These are phyloP conservation scores for Rhinolophus ferrumequinum DNA, from an alignment of 2,113 vertebrate species.

Conservation along the genomic window DNA sequence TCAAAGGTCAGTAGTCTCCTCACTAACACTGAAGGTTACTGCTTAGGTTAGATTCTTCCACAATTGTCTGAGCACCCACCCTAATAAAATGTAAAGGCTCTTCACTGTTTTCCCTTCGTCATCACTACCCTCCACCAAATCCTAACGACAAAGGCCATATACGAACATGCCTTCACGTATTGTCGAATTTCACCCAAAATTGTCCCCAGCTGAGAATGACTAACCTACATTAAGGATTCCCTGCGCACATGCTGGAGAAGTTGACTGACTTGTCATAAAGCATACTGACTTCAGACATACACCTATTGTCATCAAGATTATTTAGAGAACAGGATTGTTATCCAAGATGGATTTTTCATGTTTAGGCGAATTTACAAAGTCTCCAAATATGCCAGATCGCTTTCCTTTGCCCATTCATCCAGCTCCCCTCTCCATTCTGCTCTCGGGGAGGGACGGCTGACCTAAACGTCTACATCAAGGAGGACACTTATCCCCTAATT, in stretches of 20 bases:
- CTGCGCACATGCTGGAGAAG: conserved; percentile 2
- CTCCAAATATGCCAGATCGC: not conserved
- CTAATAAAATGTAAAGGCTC: not conserved
- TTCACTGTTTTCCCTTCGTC: not conserved
- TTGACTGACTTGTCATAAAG: conserved; percentile 21
- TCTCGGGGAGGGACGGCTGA: not conserved
- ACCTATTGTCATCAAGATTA: not conserved
- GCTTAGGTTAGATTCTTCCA: conserved; percentile 1
- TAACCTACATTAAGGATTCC: not conserved
- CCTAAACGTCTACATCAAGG: not conserved
- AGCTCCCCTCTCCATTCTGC: not conserved
- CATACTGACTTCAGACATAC: not conserved
- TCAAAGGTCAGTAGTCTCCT: conserved; percentile 3
- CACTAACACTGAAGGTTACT: not conserved
- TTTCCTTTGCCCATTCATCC: not conserved
- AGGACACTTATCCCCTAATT: not conserved
- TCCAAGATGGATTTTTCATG: not conserved
- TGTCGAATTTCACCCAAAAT: not conserved
- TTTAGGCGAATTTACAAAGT: conserved; percentile 4
- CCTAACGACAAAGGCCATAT: not conserved
- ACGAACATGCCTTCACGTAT: not conserved
- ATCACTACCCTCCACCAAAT: not conserved
- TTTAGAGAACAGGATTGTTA: not conserved
- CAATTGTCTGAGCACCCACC: not conserved
- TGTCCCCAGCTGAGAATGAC: not conserved